Percentiles rank a stretch among this genome's conserved stretches.
Evolutionary conservation across 2,888 invertebrate genomes (phyloP).

Genomic region (Emmelina monodactyla): DNA sequence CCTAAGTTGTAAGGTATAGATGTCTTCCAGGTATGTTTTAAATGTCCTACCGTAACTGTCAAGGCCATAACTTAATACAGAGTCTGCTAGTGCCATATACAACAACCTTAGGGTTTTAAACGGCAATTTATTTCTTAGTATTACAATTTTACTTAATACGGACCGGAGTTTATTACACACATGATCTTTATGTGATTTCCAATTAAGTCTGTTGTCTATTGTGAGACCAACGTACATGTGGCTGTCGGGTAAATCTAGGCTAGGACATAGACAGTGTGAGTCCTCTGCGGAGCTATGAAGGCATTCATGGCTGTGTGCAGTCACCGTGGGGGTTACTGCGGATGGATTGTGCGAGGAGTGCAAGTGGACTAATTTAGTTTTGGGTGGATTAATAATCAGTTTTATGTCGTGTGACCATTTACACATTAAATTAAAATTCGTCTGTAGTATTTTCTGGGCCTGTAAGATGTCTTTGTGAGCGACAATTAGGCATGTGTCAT

Average conservation of each 20-base stretch:
- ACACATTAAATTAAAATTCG: neutral
- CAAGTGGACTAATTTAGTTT: conserved; percentile 5
- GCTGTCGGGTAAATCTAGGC: neutral
- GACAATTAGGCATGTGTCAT: conserved; percentile 1
- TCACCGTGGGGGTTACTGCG: neutral
- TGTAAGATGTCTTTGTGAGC: neutral
- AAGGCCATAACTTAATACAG: conserved; percentile 1
- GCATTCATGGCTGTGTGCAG: conserved; percentile 2
- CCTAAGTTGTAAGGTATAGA: conserved; percentile 1
- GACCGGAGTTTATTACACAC: conserved; percentile 7
- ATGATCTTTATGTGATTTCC: conserved; percentile 4
- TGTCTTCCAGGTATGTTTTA: too few relatives aligned
- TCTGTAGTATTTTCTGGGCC: conserved; percentile 1
- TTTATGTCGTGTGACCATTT: conserved; percentile 4
- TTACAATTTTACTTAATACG: neutral
- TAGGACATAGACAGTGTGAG: neutral
- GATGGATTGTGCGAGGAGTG: neutral
- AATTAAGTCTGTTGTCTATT: conserved; percentile 4
- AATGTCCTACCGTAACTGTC: conserved; percentile 3
- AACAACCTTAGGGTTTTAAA: neutral
- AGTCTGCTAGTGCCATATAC: conserved; percentile 1
- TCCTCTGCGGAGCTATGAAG: neutral
- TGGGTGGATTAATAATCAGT: neutral
- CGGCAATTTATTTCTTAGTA: conserved; percentile 4
- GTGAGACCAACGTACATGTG: conserved; percentile 6